Percentiles rank a stretch among this genome's conserved stretches.
Evolutionary conservation across 1,140 invertebrate species (phyloP).

Genomic region (Macrotrachela quadricornifera): DNA sequence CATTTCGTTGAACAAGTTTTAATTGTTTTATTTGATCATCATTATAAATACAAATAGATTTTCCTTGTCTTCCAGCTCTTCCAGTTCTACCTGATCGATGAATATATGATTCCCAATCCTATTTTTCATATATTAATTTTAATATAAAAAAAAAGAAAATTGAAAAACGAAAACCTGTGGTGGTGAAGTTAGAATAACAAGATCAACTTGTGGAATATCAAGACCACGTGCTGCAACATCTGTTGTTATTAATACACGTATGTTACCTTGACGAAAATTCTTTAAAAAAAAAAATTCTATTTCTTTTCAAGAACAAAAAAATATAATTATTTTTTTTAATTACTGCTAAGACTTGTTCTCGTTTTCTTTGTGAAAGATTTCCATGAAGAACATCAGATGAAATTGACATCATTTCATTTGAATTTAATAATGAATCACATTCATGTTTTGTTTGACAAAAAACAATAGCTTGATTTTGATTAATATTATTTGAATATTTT

Average conservation of each 20-base stretch:
- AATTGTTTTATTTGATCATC: constrained; percentile 16
- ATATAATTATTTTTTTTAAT: background rate
- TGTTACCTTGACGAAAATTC: constrained; percentile 22
- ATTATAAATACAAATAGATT: constrained; percentile 22
- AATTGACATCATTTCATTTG: constrained; percentile 16
- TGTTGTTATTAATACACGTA: constrained; percentile 22
- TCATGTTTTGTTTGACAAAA: constrained; percentile 27
- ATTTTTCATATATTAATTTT: too few relatives aligned
- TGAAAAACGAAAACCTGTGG: constrained; percentile 38
- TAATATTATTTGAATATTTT: constrained; percentile 15
- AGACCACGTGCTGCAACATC: constrained; percentile 28
- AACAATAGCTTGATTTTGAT: constrained; percentile 20
- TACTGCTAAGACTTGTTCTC: constrained; percentile 23
- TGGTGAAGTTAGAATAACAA: constrained; percentile 15
- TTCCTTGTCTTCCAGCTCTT: constrained; percentile 23
- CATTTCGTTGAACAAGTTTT: constrained; percentile 30
- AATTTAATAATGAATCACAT: constrained; percentile 18
- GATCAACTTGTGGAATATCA: constrained; percentile 26
- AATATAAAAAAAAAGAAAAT: too few relatives aligned
- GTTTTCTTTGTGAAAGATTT: constrained; percentile 24
- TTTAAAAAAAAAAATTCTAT: constrained; percentile 28
- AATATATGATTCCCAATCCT: constrained; percentile 21
- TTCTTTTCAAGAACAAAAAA: constrained; percentile 34
- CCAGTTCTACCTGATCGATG: constrained; percentile 27
- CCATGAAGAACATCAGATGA: constrained; percentile 25